Percentiles rank a stretch among this genome's conserved stretches.
phyloP scores from a whole-genome alignment of 2,797 vertebrate genomes.

The Chelidonichthys spinosus region DNA sequence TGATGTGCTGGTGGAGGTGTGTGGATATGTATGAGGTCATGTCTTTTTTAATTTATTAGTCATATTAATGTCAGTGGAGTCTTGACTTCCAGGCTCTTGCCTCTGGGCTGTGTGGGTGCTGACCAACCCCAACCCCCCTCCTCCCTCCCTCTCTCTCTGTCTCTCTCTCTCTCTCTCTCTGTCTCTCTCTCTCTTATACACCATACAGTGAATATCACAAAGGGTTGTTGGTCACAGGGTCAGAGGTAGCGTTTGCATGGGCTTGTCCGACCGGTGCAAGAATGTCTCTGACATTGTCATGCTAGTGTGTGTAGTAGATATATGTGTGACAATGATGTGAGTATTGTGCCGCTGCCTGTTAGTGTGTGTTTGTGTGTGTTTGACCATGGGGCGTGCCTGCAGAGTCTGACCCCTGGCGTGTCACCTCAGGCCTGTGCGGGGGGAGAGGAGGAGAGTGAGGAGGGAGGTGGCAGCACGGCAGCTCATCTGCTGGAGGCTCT shows the following conservation, averaged over 20 bases:
- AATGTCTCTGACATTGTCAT: slow-evolving; percentile 50
- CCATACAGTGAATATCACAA: slow-evolving; percentile 59
- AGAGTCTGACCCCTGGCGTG: slow-evolving; percentile 93
- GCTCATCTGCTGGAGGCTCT: slow-evolving; percentile 95
- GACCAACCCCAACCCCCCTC: neutral
- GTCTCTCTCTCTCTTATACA: slow-evolving; percentile 19
- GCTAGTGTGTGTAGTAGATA: slow-evolving; percentile 46
- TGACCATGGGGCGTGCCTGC: slow-evolving; percentile 74
- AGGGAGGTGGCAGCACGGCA: slow-evolving; percentile 89
- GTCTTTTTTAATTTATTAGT: neutral
- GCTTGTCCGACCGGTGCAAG: slow-evolving; percentile 37
- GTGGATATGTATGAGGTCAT: slow-evolving; percentile 11
- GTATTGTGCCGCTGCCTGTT: slow-evolving; percentile 51
- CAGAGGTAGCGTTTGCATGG: slow-evolving; percentile 60
- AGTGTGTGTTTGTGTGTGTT: slow-evolving; percentile 52
- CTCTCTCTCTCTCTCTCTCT: neutral
- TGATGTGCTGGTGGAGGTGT: slow-evolving; percentile 13
- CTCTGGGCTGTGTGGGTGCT: slow-evolving; percentile 51
- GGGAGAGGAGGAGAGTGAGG: slow-evolving; percentile 85
- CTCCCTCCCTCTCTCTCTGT: too few relatives aligned
- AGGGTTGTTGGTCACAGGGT: slow-evolving; percentile 67
- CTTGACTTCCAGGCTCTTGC: slow-evolving; percentile 49
- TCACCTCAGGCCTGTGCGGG: slow-evolving; percentile 94
- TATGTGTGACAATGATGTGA: slow-evolving; percentile 43
- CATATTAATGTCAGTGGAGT: slow-evolving; percentile 34